A percentile compares a stretch with the other conserved stretches of the same genome.
Conservation (phyloP, 2,113 vertebrate species). For the Sigmodon hispidus region DNA sequence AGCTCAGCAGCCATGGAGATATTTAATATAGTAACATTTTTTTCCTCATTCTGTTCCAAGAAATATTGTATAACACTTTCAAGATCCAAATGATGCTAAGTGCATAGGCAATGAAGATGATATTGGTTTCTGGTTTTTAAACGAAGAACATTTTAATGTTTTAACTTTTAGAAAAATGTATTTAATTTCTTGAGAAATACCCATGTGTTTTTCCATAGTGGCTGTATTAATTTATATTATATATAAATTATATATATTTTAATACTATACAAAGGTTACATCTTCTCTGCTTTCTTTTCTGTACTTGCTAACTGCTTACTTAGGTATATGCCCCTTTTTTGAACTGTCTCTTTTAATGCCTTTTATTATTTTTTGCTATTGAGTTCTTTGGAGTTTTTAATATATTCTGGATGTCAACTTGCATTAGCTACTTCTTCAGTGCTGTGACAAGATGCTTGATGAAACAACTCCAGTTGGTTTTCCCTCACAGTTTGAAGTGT, state of each 20-base stretch:
- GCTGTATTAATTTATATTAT: neutral
- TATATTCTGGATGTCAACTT: neutral
- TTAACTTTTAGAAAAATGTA: conserved; percentile 3
- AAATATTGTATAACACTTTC: neutral
- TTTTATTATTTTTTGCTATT: neutral
- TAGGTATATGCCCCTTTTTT: neutral
- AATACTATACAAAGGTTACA: neutral
- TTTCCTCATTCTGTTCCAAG: neutral
- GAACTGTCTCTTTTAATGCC: neutral
- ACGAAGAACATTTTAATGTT: neutral
- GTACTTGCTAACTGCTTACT: too few species aligned
- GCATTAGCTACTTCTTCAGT: neutral
- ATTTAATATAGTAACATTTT: neutral
- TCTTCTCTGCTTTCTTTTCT: neutral
- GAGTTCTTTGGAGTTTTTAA: neutral
- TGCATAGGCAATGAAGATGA: neutral
- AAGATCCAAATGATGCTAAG: conserved; percentile 12
- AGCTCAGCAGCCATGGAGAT: neutral
- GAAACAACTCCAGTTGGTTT: neutral
- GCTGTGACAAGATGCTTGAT: neutral
- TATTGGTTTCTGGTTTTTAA: conserved; percentile 8
- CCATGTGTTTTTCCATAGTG: neutral
- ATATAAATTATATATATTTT: too few species aligned
- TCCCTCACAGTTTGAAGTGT: neutral
- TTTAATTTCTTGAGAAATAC: neutral